Conservation (phyloP, 2,113 vertebrate species). For the Myanophis thanlyinensis region DNA sequence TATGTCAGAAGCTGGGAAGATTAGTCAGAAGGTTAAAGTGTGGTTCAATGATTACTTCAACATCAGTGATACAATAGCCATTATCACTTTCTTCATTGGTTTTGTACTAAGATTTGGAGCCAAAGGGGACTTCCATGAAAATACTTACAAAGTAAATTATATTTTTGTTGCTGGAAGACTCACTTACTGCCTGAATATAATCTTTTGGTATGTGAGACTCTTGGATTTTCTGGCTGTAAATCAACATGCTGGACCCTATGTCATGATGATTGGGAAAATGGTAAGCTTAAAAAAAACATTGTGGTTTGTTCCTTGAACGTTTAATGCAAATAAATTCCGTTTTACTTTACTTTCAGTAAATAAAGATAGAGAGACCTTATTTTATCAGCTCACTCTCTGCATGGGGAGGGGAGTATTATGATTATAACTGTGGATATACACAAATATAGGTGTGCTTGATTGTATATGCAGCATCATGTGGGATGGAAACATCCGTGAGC, state of each 20-base stretch:
- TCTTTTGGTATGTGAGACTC: constrained; percentile 99
- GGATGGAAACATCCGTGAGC: not conserved
- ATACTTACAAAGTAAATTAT: constrained; percentile 65
- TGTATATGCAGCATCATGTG: not conserved
- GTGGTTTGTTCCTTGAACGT: not conserved
- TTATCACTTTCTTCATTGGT: constrained; percentile 91
- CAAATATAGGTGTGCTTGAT: not conserved
- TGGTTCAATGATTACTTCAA: constrained; percentile 99
- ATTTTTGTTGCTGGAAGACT: constrained; percentile 85
- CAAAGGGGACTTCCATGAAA: constrained; percentile 67
- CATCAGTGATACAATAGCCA: constrained; percentile 91
- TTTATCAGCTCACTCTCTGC: not conserved
- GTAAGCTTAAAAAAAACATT: constrained; percentile 71
- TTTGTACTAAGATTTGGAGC: constrained; percentile 89
- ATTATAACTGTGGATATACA: not conserved
- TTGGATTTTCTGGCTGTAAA: constrained; percentile 96
- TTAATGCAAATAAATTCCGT: not conserved
- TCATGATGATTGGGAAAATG: constrained; percentile 99
- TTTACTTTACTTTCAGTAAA: not conserved
- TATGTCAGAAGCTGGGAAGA: constrained; percentile 98
- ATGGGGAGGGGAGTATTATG: not conserved
- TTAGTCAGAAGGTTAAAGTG: constrained; percentile 96
- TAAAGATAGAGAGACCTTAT: not conserved
- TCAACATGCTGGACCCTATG: constrained; percentile 97
- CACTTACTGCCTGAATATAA: constrained; percentile 96